Evolutionary conservation across 2,797 vertebrate species (phyloP), one percentile per base, ranked within the genome.

Genomic region (Chaunax sp.): DNA sequence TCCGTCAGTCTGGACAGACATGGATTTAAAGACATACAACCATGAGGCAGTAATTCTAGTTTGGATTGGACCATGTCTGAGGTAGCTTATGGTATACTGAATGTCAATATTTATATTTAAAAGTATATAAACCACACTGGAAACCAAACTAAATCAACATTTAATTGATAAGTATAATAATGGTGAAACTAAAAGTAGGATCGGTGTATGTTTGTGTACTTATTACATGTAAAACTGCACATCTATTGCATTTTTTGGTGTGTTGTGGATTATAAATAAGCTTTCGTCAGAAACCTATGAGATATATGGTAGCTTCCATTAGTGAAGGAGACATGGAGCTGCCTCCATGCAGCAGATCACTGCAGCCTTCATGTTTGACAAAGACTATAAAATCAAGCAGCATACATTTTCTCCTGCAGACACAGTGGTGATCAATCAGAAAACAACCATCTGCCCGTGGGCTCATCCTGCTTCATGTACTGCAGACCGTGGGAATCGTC

Each of bases 381-480:
- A 6, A 0, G 8, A 23, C 51, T 50, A 4, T 49, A 22, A 62
- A 66, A 47, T 54, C 40, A 47, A 35, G 30, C 9, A 15, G 43
- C 64, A 57, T 16, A 20, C n/a, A 23, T 60, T 44, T 38, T 69
- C 37, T 46, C 55, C 58, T 47, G 61, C 43, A 14, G 49, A 78
- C 77, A 76, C 65, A 78, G 43, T 20, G 33, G 63, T 59, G 50
- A 79, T 80, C 25, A 62, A 9, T 72, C 61, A 33, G 6, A 44
- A 58, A 56, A n/a, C n/a, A 58, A 56, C 64, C 62, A 10, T 49
- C 41, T 25, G 57, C 33, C 75, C 40, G 57, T 23, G 15, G 70
- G 63, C 67, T 64, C 47, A 2, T 9, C 33, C 23, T 3, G 52
- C 77, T 75, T n/a, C 66, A 50, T 59, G 58, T 45, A 40, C 26